These are phyloP conservation scores for Oligia fasciuncula DNA, from an alignment of 2,888 invertebrate genomes.

Conservation along the genomic window DNA sequence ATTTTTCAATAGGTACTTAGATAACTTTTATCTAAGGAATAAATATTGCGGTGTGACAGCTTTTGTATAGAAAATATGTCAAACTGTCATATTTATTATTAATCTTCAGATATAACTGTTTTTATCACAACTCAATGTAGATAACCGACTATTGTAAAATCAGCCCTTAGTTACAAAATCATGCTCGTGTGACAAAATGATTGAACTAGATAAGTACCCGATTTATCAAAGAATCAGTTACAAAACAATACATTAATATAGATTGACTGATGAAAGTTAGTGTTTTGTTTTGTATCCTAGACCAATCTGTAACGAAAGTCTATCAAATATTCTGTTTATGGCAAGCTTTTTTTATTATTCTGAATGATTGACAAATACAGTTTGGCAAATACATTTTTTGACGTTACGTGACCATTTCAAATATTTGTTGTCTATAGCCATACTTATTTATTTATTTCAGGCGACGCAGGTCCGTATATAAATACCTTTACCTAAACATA, in stretches of 20 bases:
- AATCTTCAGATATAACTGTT: too few relatives aligned
- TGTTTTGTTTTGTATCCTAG: neutral
- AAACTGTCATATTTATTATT: too few relatives aligned
- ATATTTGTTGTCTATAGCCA: neutral
- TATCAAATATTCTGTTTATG: neutral
- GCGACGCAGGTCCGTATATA: too few relatives aligned
- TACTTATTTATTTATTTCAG: too few relatives aligned
- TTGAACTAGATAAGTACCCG: neutral
- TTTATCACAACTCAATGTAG: too few relatives aligned
- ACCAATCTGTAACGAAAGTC: neutral
- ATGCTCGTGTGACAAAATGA: neutral
- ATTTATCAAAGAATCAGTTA: conserved; percentile 23
- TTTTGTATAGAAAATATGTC: too few relatives aligned
- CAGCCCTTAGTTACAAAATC: neutral
- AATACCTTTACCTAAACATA: too few relatives aligned
- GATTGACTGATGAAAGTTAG: neutral
- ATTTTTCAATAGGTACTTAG: too few relatives aligned
- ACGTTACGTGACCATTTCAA: neutral
- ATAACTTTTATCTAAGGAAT: too few relatives aligned
- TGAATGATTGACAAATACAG: neutral
- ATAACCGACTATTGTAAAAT: too few relatives aligned
- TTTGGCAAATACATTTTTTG: neutral
- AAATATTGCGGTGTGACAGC: too few relatives aligned
- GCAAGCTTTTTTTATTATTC: too few relatives aligned
- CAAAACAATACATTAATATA: neutral